Base-by-base conservation (phyloP, 2,797 vertebrate species). In the Melanogrammus aeglefinus region DNA sequence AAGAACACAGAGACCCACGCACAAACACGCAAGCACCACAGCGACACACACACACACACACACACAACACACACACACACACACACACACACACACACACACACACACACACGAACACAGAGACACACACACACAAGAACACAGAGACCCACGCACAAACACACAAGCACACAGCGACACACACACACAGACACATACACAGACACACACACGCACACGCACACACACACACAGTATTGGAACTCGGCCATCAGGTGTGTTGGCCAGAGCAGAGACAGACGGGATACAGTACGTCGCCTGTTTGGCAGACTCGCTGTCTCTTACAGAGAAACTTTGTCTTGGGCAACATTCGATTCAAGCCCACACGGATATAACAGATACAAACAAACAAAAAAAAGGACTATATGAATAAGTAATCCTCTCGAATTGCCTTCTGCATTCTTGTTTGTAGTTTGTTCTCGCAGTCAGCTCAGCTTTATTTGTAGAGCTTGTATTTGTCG, bases 111-210 rank as follows among this genome's bases (percentile, higher is more conserved):
- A n/a, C n/a, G n/a, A n/a, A n/a, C n/a, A n/a, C n/a, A n/a, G n/a
- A n/a, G 38, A 83, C 41, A 72, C 27, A 72, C 41, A 77, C 51
- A 47, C 71, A 31, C 35, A 36, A 38, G 41, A 38, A 38, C 21
- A 47, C 44, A 5, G 8, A 47, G 66, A 39, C 16, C 35, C 44
- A 75, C 6, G 44, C 27, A 29, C 14, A 18, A 0, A 66, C n/a
- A 24, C 44, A n/a, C n/a, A n/a, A n/a, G n/a, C n/a, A n/a, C n/a
- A 75, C 6, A 51, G 24, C n/a, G n/a, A n/a, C n/a, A n/a, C n/a
- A n/a, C n/a, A n/a, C n/a, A n/a, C 44, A 75, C 6, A 51, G 24
- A 29, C 31, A 79, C 41, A 83, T 36, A 72, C 27, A 72, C 41
- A 77, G 39, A 47, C 71, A 29, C 35, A 36, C 47, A 47, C 44